phyloP scores from a whole-genome alignment of 2,888 invertebrate genomes.

The Nymphalis polychloros region DNA sequence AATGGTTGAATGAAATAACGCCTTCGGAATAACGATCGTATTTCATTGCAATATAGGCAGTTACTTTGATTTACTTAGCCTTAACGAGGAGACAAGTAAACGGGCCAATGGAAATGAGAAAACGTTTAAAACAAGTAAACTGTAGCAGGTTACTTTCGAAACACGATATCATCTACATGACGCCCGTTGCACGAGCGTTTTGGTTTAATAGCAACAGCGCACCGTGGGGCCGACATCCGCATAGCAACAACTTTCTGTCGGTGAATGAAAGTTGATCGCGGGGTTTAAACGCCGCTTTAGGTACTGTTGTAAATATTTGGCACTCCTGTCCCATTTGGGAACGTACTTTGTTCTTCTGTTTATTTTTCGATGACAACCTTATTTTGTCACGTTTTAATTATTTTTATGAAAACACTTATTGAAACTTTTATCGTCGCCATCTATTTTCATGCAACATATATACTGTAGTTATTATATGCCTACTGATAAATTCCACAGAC shows the following conservation, averaged over 20 bases:
- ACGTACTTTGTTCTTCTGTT: constrained; percentile 23
- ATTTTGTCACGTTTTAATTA: constrained; percentile 15
- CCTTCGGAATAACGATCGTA: constrained; percentile 19
- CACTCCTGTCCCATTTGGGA: constrained; percentile 35
- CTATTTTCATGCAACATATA: background rate
- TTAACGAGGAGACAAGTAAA: constrained; percentile 39
- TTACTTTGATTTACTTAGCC: constrained; percentile 36
- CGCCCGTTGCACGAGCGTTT: constrained; percentile 69
- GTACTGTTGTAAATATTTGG: constrained; percentile 50
- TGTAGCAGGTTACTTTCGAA: constrained; percentile 74
- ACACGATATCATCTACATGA: constrained; percentile 77
- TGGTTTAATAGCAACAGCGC: constrained; percentile 74
- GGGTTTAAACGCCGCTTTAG: constrained; percentile 63
- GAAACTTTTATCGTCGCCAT: background rate
- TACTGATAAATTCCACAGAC: too few relatives aligned
- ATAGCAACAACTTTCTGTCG: constrained; percentile 77
- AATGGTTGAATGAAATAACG: constrained; percentile 26
- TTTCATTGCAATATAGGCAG: constrained; percentile 33
- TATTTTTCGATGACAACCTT: constrained; percentile 31
- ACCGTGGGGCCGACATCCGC: constrained; percentile 75
- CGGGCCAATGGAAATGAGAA: constrained; percentile 44
- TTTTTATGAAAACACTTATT: background rate
- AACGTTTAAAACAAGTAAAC: constrained; percentile 55
- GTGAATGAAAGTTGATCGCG: constrained; percentile 79
- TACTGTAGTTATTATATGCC: too few relatives aligned